Conservation (phyloP, 2,797 vertebrate species). For the Limosa lapponica region DNA sequence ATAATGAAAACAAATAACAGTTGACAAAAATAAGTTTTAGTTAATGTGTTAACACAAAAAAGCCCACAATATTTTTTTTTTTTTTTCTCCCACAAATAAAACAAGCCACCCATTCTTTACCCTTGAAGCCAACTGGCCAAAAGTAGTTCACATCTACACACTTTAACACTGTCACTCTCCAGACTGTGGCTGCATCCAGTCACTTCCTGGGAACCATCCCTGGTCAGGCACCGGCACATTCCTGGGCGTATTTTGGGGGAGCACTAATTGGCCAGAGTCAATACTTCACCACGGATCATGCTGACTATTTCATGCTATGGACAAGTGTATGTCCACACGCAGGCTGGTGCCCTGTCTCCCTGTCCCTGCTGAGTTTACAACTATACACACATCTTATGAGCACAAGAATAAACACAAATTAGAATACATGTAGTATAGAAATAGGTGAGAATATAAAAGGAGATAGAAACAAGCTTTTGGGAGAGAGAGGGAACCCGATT, state of each 20-base stretch:
- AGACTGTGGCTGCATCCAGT: background rate
- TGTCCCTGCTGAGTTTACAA: background rate
- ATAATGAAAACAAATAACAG: background rate
- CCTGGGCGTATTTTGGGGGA: background rate
- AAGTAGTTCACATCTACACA: background rate
- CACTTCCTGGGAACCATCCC: background rate
- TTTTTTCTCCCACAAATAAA: background rate
- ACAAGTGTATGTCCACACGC: background rate
- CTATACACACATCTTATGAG: background rate
- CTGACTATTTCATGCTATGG: background rate
- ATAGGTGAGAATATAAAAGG: background rate
- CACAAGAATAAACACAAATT: background rate
- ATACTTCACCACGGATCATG: accelerated
- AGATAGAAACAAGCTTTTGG: background rate
- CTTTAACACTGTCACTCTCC: background rate
- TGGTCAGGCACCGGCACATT: background rate
- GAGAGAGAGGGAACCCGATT: background rate
- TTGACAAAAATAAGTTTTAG: background rate
- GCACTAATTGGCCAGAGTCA: background rate
- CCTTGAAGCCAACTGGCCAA: background rate
- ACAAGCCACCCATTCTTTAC: background rate
- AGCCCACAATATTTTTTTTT: background rate
- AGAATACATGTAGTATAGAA: background rate
- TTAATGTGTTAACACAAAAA: background rate
- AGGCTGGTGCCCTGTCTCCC: background rate